Evolutionary conservation across 2,888 invertebrate species (phyloP).

Genomic region (Amblyteles armatorius): DNA sequence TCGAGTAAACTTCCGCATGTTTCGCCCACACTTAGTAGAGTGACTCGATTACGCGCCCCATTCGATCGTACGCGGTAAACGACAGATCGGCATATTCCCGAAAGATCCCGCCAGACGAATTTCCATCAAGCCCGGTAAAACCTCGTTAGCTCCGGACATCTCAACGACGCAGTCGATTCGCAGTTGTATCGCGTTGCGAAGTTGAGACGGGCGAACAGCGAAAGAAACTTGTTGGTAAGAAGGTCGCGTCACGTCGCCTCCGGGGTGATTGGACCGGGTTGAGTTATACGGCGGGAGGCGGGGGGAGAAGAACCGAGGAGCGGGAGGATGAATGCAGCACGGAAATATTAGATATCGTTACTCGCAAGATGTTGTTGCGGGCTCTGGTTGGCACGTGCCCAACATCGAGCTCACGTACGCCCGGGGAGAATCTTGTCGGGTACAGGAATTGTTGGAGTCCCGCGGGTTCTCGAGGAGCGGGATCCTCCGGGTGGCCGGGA

Average conservation of each 20-base stretch:
- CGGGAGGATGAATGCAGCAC: constrained; percentile 41
- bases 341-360: constrained; percentile 64
- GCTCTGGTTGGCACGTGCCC: constrained; percentile 59
- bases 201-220: not conserved
- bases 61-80: constrained; percentile 44
- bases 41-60: constrained; percentile 8
- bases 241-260: constrained; percentile 13
- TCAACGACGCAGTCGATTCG: not conserved
- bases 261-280: constrained; percentile 21
- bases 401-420: constrained; percentile 41
- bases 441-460: constrained; percentile 28
- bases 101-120: not conserved
- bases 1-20: constrained; percentile 22
- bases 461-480: constrained; percentile 4
- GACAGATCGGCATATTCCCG: not conserved
- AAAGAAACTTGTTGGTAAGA: constrained; percentile 5
- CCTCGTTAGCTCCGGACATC: not conserved
- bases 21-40: constrained; percentile 14
- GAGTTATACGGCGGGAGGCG: not conserved
- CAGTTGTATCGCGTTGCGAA: not conserved
- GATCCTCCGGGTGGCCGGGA: not conserved
- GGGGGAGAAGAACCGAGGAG: not conserved
- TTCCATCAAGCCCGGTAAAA: not conserved
- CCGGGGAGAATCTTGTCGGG: constrained; percentile 46
- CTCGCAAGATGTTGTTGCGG: constrained; percentile 63